These are phyloP conservation scores for Nannoperca australis DNA, from an alignment of 2,797 vertebrate genomes.

Conservation along the genomic window DNA sequence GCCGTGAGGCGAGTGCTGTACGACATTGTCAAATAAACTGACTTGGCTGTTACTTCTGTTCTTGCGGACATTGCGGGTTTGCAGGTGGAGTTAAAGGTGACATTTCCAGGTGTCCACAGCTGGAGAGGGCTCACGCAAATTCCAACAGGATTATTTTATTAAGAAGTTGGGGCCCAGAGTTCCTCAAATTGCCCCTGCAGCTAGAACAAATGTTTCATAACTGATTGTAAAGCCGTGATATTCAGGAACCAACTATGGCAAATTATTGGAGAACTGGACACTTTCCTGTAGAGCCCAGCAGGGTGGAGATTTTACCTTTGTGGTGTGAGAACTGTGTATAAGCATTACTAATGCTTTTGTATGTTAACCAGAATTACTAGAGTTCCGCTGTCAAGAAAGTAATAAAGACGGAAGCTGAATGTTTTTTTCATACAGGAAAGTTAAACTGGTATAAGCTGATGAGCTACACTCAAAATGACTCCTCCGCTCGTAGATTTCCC, in stretches of 20 bases:
- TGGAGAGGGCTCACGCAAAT: slow-evolving; percentile 73
- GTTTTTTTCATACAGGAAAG: slow-evolving; percentile 16
- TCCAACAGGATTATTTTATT: slow-evolving; percentile 81
- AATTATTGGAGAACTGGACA: slow-evolving; percentile 55
- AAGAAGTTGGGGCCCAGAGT: slow-evolving; percentile 47
- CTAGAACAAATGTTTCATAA: slow-evolving; percentile 61
- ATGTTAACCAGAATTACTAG: slow-evolving; percentile 30
- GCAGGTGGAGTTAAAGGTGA: slow-evolving; percentile 72
- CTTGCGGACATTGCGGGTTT: slow-evolving; percentile 29
- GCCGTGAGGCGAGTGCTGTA: slow-evolving; percentile 30
- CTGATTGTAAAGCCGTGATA: slow-evolving; percentile 37
- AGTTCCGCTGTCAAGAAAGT: slow-evolving; percentile 32
- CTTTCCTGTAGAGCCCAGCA: slow-evolving; percentile 53
- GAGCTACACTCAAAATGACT: background rate
- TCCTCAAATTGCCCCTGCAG: slow-evolving; percentile 53
- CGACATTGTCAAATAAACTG: slow-evolving; percentile 20
- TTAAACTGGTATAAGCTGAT: slow-evolving; percentile 29
- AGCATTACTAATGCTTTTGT: slow-evolving; percentile 47
- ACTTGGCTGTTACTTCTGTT: slow-evolving; percentile 28
- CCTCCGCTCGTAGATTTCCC: background rate
- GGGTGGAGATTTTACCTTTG: slow-evolving; percentile 61
- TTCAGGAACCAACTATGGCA: slow-evolving; percentile 26
- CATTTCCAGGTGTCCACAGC: slow-evolving; percentile 72
- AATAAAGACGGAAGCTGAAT: slow-evolving; percentile 40
- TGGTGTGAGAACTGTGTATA: slow-evolving; percentile 9